phyloP scores from a whole-genome alignment of 2,888 invertebrate genomes.

The Pristionchus japonicus region DNA sequence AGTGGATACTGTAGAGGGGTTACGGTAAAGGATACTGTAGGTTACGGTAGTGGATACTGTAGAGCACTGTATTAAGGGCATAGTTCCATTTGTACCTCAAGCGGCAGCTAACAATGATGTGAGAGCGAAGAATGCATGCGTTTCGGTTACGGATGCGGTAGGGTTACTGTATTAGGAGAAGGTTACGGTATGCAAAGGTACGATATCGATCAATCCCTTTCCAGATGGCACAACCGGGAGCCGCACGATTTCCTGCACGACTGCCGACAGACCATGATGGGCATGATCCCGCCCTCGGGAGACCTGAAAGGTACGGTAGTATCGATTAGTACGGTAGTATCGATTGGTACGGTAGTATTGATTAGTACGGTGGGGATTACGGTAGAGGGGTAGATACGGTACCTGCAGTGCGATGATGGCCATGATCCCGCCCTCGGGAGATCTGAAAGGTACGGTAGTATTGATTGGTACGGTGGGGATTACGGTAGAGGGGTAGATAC shows the following conservation, averaged over 20 bases:
- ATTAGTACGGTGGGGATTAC: not conserved
- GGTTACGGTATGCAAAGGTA: not conserved
- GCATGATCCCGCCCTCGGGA: conserved; percentile 49
- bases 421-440: not conserved
- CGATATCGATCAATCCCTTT: not conserved
- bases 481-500: not conserved
- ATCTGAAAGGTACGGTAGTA: conserved; percentile 4
- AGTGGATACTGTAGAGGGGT: no score
- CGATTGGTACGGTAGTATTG: not conserved
- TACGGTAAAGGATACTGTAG: no score
- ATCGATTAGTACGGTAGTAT: no score
- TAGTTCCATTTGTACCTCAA: no score
- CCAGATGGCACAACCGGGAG: conserved; percentile 49
- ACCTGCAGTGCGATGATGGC: not conserved
- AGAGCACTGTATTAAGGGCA: no score
- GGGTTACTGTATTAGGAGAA: no score
- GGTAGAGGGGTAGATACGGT: not conserved
- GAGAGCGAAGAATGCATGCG: no score
- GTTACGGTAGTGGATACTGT: no score
- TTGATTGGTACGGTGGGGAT: not conserved
- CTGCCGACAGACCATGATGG: conserved; percentile 44
- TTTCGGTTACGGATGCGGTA: no score
- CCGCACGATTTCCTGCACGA: conserved; percentile 54
- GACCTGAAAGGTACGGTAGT: conserved; percentile 5
- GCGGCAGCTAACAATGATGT: no score